Percentiles rank a stretch among this genome's conserved stretches.
Evolutionary conservation across 1,140 invertebrate species (phyloP).

Genomic region (Drosophila aff.): DNA sequence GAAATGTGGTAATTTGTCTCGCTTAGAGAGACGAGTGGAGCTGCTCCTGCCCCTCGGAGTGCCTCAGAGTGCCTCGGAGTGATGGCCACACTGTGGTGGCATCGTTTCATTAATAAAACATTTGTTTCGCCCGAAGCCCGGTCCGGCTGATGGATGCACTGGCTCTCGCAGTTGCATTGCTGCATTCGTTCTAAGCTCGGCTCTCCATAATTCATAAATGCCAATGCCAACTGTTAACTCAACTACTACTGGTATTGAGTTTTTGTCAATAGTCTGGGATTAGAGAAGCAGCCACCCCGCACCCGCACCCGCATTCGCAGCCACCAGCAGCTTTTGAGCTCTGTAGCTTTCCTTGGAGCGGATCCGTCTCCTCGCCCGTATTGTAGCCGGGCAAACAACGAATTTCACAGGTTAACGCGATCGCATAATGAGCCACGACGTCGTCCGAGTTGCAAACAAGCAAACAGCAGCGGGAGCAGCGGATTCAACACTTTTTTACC

Average conservation of each 20-base stretch:
- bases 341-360: constrained; percentile 15
- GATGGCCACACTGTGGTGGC: constrained; percentile 57
- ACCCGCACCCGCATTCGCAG: neutral
- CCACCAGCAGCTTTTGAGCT: constrained; percentile 13
- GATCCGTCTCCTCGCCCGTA: constrained; percentile 35
- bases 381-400: constrained; percentile 75
- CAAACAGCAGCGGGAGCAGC: constrained; percentile 64
- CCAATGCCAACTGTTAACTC: constrained; percentile 72
- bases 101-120: constrained; percentile 81
- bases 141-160: constrained; percentile 21
- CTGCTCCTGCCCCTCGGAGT: constrained; percentile 4
- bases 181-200: constrained; percentile 36
- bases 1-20: constrained; percentile 84
- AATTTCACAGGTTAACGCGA: constrained; percentile 85
- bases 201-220: constrained; percentile 81
- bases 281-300: constrained; percentile 51
- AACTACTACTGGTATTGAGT: constrained; percentile 84
- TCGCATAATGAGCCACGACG: constrained; percentile 79
- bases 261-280: constrained; percentile 78
- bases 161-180: constrained; percentile 11
- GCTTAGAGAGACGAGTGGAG: constrained; percentile 70
- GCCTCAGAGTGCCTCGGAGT: neutral
- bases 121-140: constrained; percentile 69
- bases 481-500: constrained; percentile 77
- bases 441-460: constrained; percentile 66